Percentiles rank a stretch among this genome's conserved stretches.
These are phyloP conservation scores for Echinometra lucunter DNA, from an alignment of 53 echinoderm and acorn worm species.

Conservation along the genomic window DNA sequence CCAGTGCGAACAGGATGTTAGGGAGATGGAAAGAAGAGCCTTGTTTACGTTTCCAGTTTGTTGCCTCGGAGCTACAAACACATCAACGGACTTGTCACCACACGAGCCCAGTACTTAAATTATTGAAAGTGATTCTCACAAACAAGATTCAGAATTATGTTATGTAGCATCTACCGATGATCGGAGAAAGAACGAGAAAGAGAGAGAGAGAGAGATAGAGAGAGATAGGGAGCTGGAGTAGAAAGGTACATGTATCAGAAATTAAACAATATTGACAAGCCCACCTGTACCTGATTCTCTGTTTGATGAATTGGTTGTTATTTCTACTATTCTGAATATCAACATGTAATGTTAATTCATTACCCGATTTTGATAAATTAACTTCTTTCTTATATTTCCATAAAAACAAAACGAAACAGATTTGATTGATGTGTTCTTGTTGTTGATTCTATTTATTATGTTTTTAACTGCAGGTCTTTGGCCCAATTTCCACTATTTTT, in stretches of 20 bases:
- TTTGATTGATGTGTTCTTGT: neutral
- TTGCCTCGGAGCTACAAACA: slow-evolving; percentile 23
- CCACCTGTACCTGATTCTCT: neutral
- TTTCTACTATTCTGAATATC: neutral
- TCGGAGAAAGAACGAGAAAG: neutral
- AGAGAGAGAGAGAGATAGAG: neutral
- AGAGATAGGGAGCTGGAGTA: neutral
- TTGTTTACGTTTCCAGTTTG: slow-evolving; percentile 43
- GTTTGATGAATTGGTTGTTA: neutral
- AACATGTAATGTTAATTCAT: neutral
- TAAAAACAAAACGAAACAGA: neutral
- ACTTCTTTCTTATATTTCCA: neutral
- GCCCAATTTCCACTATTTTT: neutral
- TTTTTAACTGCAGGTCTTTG: neutral
- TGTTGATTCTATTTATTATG: neutral
- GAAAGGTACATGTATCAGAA: neutral
- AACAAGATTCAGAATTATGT: neutral
- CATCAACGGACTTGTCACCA: slow-evolving; percentile 51
- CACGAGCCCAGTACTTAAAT: neutral
- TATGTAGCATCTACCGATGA: neutral
- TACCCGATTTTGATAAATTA: neutral
- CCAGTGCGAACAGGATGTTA: neutral
- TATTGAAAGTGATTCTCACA: neutral
- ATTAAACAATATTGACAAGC: neutral
- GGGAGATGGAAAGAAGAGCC: slow-evolving; percentile 44